Conservation (phyloP, 2,888 invertebrate genomes). For the Nomada flava region DNA sequence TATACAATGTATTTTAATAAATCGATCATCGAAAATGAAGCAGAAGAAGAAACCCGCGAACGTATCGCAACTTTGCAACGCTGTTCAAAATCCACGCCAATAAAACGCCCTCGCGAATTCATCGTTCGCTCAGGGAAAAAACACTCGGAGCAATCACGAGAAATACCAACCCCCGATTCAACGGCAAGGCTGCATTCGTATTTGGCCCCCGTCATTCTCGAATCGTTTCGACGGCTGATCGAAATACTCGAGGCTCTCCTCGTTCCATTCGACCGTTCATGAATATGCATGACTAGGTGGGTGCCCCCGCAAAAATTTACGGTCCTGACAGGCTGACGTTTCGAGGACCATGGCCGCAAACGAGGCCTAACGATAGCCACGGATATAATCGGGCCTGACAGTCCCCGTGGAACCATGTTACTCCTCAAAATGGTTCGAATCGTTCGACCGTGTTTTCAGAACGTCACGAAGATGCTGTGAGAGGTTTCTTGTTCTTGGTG, state of each 20-base stretch:
- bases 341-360: constrained; percentile 66
- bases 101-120: background rate
- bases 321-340: constrained; percentile 73
- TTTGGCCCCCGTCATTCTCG: constrained; percentile 62
- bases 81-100: background rate
- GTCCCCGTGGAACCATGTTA: constrained; percentile 61
- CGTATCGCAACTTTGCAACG: background rate
- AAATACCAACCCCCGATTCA: constrained; percentile 38
- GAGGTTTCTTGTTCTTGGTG: constrained; percentile 34
- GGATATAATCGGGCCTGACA: constrained; percentile 68
- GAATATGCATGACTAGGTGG: constrained; percentile 76
- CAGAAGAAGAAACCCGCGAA: background rate
- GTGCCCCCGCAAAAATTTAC: constrained; percentile 74
- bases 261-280: constrained; percentile 63
- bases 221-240: constrained; percentile 64
- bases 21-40: too few species aligned
- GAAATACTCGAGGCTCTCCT: constrained; percentile 57
- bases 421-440: constrained; percentile 34
- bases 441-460: constrained; percentile 41
- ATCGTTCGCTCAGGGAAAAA: background rate
- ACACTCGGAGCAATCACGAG: background rate
- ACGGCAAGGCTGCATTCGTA: constrained; percentile 29
- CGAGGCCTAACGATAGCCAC: constrained; percentile 64
- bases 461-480: constrained; percentile 38
- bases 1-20: too few species aligned